Conservation (phyloP, 64 coral and sea anemone genomes). For the Stichodactyla helianthus region DNA sequence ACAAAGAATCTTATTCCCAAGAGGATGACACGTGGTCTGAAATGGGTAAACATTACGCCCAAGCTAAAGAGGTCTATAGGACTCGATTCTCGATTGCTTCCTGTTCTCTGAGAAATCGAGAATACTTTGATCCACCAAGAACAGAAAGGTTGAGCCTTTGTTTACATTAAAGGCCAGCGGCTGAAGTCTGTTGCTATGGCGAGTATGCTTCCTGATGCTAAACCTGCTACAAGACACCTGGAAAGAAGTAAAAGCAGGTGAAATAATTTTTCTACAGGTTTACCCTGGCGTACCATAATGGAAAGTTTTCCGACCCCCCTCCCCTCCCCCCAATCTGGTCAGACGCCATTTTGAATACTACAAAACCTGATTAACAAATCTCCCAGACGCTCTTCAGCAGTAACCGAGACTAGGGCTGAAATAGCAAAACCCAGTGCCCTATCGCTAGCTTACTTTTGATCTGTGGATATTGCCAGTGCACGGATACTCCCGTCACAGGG, state of each 20-base stretch:
- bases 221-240: conserved; percentile 80
- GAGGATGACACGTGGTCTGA: no score
- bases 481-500: conserved; percentile 86
- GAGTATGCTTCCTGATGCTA: conserved; percentile 82
- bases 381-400: no score
- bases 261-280: background rate
- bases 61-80: no score
- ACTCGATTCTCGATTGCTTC: background rate
- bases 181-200: conserved; percentile 86
- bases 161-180: conserved; percentile 50
- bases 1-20: background rate
- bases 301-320: background rate
- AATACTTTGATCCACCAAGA: background rate
- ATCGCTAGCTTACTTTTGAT: conserved; percentile 43
- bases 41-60: no score
- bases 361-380: no score
- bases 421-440: no score
- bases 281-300: no score
- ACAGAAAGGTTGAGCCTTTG: background rate
- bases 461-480: conserved; percentile 60
- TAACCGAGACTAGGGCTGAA: no score
- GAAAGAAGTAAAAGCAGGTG: background rate
- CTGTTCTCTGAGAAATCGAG: background rate
- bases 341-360: no score
- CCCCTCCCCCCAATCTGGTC: no score